phyloP scores from a whole-genome alignment of 2,888 invertebrate genomes.

The Monochamus alternatus region DNA sequence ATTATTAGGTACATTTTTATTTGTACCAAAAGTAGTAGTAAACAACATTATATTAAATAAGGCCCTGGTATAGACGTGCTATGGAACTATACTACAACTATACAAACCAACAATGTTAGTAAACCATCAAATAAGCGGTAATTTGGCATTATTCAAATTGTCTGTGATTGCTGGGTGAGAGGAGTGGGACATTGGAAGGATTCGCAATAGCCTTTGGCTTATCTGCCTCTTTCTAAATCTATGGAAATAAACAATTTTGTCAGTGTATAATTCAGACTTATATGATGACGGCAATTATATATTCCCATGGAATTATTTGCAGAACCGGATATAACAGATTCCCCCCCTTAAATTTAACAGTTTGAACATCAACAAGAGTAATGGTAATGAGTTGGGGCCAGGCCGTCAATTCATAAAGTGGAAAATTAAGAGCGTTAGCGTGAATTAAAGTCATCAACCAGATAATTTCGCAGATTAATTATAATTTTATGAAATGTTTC shows the following conservation, averaged over 20 bases:
- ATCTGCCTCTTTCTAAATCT: too few relatives aligned
- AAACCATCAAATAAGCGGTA: too few relatives aligned
- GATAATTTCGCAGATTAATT: constrained; percentile 9
- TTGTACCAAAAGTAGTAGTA: too few relatives aligned
- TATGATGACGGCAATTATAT: not conserved
- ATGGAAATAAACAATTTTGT: not conserved
- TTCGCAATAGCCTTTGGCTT: too few relatives aligned
- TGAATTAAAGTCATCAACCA: constrained; percentile 10
- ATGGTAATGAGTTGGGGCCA: constrained; percentile 2
- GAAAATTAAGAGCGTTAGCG: constrained; percentile 7
- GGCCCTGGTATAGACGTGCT: too few relatives aligned
- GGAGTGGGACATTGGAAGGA: too few relatives aligned
- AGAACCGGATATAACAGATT: not conserved
- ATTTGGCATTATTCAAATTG: too few relatives aligned
- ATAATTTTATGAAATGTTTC: constrained; percentile 8
- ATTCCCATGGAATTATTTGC: not conserved
- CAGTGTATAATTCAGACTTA: not conserved
- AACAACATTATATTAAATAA: too few relatives aligned
- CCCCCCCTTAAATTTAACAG: not conserved
- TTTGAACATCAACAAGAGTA: not conserved
- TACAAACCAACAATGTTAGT: too few relatives aligned
- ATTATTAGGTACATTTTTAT: too few relatives aligned
- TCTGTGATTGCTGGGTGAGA: too few relatives aligned
- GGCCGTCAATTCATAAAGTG: constrained; percentile 9
- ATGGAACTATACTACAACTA: too few relatives aligned